A percentile compares a stretch with the other conserved stretches of the same genome.
Evolutionary conservation across 2,113 vertebrate genomes (phyloP).

Genomic region (Ahaetulla prasina): DNA sequence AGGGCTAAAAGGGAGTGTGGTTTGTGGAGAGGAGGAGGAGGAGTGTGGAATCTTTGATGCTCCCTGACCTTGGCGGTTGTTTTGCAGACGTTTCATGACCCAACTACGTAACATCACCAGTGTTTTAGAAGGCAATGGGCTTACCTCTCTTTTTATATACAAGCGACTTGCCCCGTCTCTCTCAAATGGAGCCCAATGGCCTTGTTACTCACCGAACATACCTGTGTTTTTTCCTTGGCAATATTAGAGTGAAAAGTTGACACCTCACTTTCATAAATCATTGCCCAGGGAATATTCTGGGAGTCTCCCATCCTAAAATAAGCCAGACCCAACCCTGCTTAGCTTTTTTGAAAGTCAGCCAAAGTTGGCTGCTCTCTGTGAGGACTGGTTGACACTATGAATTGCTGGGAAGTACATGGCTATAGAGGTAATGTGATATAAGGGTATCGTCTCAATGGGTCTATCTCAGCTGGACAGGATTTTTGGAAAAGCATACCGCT

Average conservation of each 20-base stretch:
- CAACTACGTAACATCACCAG: not conserved
- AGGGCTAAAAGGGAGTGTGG: not conserved
- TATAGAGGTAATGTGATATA: not conserved
- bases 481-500: not conserved
- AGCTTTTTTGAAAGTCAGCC: not conserved
- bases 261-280: not conserved
- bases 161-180: not conserved
- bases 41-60: too few relatives aligned
- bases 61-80: not conserved
- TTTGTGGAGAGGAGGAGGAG: too few relatives aligned
- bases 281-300: not conserved
- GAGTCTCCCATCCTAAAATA: not conserved
- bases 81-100: not conserved
- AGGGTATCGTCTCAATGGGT: not conserved
- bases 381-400: not conserved
- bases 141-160: not conserved
- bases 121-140: not conserved
- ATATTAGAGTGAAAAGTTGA: not conserved
- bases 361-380: not conserved
- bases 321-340: not conserved
- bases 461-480: not conserved
- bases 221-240: not conserved
- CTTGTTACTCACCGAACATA: not conserved
- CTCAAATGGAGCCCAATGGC: not conserved
- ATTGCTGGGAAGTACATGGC: not conserved